Base-by-base conservation (phyloP, 2,797 vertebrate species). In the Acanthopagrus latus region DNA sequence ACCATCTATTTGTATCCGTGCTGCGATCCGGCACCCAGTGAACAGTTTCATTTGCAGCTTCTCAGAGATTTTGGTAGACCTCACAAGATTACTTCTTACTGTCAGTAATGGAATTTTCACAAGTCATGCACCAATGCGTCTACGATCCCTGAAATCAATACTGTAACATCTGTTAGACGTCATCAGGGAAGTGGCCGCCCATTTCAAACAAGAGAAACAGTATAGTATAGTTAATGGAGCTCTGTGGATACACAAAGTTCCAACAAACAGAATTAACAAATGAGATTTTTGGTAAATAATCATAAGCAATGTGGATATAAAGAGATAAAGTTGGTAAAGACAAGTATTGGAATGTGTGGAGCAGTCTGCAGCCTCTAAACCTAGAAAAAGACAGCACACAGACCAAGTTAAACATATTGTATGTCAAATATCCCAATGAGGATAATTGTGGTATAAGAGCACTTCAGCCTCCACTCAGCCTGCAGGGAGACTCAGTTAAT, bases 91-190 rank as follows among this genome's bases (percentile, higher is more conserved):
- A 41, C 0, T 2, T 52, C 27, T 33, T 23, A 41, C 54, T 25
- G 25, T 8, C 55, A 5, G 23, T 33, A 33, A 47, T 71, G 21
- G 21, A 18, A 71, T 60, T 52, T 62, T 60, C 44, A 62, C 57
- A 73, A 38, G 64, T 48, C 38, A 51, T 21, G 16, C 38, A 23
- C 16, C 27, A 17, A 6, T 47, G 29, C 27, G 29, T 51, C 63
- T 51, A 10, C 12, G 12, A 76, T 29, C 29, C 55, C 51, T 71
- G 38, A 52, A 76, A 74, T 86, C 80, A 59, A 77, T 82, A 44
- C 44, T 74, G 16, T 50, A 33, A 41, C 33, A 50, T 23, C 57
- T 65, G 48, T 69, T 64, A 41, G 51, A 41, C 56, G 56, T 51
- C 75, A 52, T 55, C 84, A 52, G n/a, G 50, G 66, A 74, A 25